These are phyloP conservation scores for Gnathonemus longibarbis DNA, from an alignment of 2,113 vertebrate species.

Conservation along the genomic window DNA sequence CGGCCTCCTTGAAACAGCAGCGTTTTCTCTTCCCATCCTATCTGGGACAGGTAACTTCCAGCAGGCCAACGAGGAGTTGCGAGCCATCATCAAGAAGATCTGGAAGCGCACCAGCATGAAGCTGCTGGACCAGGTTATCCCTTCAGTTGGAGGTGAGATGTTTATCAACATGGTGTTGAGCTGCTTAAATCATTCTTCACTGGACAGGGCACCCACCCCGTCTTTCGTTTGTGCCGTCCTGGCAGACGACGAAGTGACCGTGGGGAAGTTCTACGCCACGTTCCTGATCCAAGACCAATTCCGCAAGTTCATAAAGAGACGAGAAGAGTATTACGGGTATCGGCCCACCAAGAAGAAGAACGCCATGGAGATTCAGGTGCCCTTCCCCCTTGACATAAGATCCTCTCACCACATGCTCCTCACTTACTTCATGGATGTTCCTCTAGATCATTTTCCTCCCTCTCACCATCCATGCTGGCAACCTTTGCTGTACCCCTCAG, in stretches of 20 bases:
- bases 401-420: background rate
- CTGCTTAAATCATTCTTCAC: background rate
- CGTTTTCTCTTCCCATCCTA: background rate
- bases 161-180: slow-evolving; percentile 65
- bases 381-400: background rate
- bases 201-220: background rate
- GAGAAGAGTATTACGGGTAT: slow-evolving; percentile 88
- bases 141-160: slow-evolving; percentile 78
- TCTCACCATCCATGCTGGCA: background rate
- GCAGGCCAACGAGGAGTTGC: slow-evolving; percentile 83
- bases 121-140: slow-evolving; percentile 89
- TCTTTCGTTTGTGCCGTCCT: slow-evolving; percentile 11
- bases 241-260: slow-evolving; percentile 60
- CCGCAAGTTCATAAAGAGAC: slow-evolving; percentile 84
- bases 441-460: background rate
- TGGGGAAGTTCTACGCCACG: slow-evolving; percentile 80
- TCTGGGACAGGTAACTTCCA: slow-evolving; percentile 78
- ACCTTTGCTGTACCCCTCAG: background rate
- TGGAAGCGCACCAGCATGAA: slow-evolving; percentile 97
- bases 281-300: slow-evolving; percentile 94
- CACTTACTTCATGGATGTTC: background rate
- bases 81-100: slow-evolving; percentile 90
- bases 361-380: slow-evolving; percentile 77
- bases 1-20: background rate
- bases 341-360: slow-evolving; percentile 76